Base-by-base conservation (phyloP, 2,113 vertebrate genomes). In the Callipepla californica region DNA sequence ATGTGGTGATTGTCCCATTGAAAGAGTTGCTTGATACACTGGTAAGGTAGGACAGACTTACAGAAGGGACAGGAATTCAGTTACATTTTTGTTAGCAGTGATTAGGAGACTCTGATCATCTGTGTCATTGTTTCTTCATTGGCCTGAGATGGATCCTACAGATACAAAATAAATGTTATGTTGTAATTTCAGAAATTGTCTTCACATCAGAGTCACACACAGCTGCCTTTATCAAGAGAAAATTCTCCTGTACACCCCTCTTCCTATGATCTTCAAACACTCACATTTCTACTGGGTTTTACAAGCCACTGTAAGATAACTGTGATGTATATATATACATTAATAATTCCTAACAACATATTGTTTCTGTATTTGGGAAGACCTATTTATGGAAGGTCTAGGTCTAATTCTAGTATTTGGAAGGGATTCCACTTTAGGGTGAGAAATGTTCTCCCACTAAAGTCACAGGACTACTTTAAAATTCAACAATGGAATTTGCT, bases 31-130 rank as follows among this genome's bases (percentile, higher is more conserved):
- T 95, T 86, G 77, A 38, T 84, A 92, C 94, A 91, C 93, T 81
- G 92, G 95, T 72, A 96, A 63, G 80, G 90, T 55, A 92, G 92
- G 78, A 85, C 94, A 96, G 73, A 73, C 89, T 96, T 79, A 88
- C 84, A 78, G 70, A 92, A 94, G 80, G 95, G 95, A 92, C 1
- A 21, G 88, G 84, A 82, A 85, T 80, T 94, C 92, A 89, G 96
- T 83, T 80, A 73, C 7, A 51, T 72, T 91, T 65, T 85, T 45
- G 70, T 65, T 19, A 66, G 85, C 92, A 80, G 90, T 19, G 86
- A 98, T 98, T 99, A 99, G 66, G 99, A 99, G 78, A 99, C 99
- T 80, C 98, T 97, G 96, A 99, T 99, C 98, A 99, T 99, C 97
- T 99, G 99, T 95, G 98, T 98, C 97, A 99, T 99, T 3, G 98